Conservation (phyloP, 2,888 invertebrate species). For the Clusia tigrina region DNA sequence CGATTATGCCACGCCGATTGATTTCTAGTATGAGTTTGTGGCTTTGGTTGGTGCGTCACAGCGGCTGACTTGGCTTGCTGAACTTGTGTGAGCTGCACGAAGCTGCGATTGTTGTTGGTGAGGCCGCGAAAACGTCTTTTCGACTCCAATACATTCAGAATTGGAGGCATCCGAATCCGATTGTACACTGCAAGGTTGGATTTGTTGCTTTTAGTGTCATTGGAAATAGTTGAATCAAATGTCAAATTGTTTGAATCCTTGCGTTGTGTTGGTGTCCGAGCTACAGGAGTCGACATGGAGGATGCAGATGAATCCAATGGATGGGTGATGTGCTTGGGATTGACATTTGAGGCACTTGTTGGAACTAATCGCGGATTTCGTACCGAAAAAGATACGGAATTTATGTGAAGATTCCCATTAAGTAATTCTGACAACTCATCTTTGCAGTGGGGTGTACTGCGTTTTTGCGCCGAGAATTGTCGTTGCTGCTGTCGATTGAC, state of each 20-base stretch:
- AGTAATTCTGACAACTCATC: conserved; percentile 43
- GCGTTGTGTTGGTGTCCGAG: conserved; percentile 23
- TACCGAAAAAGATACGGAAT: conserved; percentile 47
- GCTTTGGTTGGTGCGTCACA: conserved; percentile 33
- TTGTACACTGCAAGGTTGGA: conserved; percentile 3
- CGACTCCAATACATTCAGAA: conserved; percentile 57
- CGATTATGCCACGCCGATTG: conserved; percentile 56
- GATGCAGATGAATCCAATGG: background rate
- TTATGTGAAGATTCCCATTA: conserved; percentile 49
- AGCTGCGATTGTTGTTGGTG: conserved; percentile 51
- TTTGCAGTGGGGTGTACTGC: conserved; percentile 29
- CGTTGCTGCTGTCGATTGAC: too few species aligned
- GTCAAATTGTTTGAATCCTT: background rate
- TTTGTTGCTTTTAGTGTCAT: conserved; percentile 14
- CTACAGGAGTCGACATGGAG: conserved; percentile 17
- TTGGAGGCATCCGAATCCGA: conserved; percentile 60
- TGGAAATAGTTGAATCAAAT: background rate
- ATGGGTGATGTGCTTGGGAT: background rate
- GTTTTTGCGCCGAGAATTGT: background rate
- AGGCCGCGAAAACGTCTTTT: conserved; percentile 54
- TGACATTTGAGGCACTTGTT: too few species aligned
- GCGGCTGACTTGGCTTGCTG: conserved; percentile 57
- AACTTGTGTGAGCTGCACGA: conserved; percentile 59
- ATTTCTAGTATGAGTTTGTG: conserved; percentile 17
- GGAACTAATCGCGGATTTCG: too few species aligned